A percentile compares a stretch with the other conserved stretches of the same genome.
Evolutionary conservation across 2,888 invertebrate genomes (phyloP).

Genomic region (Copidosoma aretas): DNA sequence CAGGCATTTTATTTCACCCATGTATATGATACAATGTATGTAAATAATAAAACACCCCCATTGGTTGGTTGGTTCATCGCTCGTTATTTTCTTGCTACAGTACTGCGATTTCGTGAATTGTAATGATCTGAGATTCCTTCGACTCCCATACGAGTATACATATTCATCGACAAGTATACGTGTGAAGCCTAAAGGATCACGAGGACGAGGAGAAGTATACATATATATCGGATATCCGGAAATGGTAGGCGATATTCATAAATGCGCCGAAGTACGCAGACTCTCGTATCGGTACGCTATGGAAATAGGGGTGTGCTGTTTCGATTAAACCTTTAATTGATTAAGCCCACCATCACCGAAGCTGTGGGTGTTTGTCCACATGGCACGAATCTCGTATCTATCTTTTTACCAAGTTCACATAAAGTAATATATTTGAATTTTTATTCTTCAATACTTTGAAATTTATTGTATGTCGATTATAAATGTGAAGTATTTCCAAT

Average conservation of each 20-base stretch:
- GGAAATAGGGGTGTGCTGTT: conserved; percentile 13
- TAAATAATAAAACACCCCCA: no score
- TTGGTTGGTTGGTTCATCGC: no score
- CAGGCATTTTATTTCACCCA: no score
- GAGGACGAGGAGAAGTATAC: background rate
- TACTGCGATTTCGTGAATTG: conserved; percentile 11
- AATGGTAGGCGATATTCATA: conserved; percentile 20
- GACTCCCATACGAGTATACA: background rate
- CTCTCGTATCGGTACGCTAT: background rate
- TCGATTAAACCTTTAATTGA: conserved; percentile 14
- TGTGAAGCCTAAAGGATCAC: conserved; percentile 10
- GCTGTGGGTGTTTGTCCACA: background rate
- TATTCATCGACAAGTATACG: background rate
- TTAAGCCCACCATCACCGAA: background rate
- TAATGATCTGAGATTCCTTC: conserved; percentile 11
- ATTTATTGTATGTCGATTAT: no score
- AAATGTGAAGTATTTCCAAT: no score
- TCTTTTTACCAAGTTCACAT: no score
- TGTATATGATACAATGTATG: no score
- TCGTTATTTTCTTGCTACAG: conserved; percentile 27
- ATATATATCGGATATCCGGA: background rate
- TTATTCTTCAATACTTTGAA: no score
- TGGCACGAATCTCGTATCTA: no score
- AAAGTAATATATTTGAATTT: no score
- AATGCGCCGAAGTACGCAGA: background rate